A percentile compares a stretch with the other conserved stretches of the same genome.
These are phyloP conservation scores for Pantherophis alleghaniensis DNA, from an alignment of 2,797 vertebrate species.

Conservation along the genomic window DNA sequence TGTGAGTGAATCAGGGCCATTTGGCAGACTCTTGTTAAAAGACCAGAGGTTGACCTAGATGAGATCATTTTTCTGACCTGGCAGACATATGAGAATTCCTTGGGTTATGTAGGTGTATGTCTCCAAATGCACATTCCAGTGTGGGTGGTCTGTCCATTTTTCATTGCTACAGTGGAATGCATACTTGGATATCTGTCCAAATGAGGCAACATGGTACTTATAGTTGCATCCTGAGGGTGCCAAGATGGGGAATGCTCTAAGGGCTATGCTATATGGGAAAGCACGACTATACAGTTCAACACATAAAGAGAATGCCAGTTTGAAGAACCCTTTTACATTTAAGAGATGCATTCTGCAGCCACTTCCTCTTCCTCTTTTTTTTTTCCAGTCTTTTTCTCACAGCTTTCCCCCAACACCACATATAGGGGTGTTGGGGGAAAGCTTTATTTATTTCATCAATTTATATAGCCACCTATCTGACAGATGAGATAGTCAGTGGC, in stretches of 20 bases:
- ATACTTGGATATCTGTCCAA: not conserved
- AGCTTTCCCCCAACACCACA: not conserved
- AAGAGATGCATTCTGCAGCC: not conserved
- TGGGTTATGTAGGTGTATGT: not conserved
- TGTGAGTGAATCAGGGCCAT: not conserved
- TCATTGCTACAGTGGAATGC: not conserved
- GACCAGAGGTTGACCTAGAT: not conserved
- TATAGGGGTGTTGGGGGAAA: not conserved
- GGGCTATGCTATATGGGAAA: not conserved
- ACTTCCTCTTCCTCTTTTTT: not conserved
- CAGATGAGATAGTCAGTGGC: not conserved
- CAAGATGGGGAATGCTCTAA: not conserved
- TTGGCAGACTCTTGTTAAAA: not conserved
- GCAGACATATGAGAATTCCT: not conserved
- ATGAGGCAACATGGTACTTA: not conserved
- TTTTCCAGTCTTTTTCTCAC: not conserved
- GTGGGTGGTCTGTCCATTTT: not conserved
- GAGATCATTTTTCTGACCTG: not conserved
- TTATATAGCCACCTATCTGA: not conserved
- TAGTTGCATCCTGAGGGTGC: not conserved
- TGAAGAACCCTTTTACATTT: not conserved
- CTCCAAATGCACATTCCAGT: constrained; percentile 5
- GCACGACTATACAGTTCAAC: not conserved
- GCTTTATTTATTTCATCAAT: not conserved
- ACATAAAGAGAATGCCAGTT: not conserved